Conservation (phyloP, 2,113 vertebrate species). For the Guaruba guarouba region DNA sequence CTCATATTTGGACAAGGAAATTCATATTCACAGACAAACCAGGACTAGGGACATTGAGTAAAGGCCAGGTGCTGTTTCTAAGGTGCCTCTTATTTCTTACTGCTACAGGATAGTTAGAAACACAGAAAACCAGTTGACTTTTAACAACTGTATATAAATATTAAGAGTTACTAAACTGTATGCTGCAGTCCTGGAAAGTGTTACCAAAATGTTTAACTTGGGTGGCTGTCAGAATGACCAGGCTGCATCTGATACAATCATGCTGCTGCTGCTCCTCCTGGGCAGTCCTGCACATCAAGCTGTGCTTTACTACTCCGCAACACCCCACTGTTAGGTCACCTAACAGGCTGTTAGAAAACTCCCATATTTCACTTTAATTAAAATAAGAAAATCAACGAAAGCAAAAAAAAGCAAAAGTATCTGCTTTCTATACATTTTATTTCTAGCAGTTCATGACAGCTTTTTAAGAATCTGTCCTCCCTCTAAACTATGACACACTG, state of each 20-base stretch:
- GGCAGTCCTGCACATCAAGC: not conserved
- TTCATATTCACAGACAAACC: not conserved
- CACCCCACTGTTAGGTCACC: not conserved
- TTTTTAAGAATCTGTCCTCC: not conserved
- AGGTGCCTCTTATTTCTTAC: not conserved
- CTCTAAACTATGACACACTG: not conserved
- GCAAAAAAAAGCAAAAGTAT: not conserved
- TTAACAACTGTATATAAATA: not conserved
- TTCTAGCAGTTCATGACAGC: not conserved
- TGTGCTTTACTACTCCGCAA: not conserved
- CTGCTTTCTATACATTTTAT: not conserved
- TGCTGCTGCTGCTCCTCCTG: not conserved
- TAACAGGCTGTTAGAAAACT: not conserved
- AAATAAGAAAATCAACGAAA: not conserved
- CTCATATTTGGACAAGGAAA: not conserved
- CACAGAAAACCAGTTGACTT: not conserved
- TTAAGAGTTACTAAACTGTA: not conserved
- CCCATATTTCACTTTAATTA: not conserved
- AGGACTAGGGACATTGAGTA: not conserved
- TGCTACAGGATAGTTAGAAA: not conserved
- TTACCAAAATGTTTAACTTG: not conserved
- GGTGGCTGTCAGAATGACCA: not conserved
- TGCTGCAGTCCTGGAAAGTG: not conserved
- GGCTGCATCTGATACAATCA: not conserved
- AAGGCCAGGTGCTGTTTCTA: not conserved